Evolutionary conservation across 2,888 invertebrate genomes (phyloP), one percentile per base, ranked within the genome.

Genomic region (Corbicula japonica): DNA sequence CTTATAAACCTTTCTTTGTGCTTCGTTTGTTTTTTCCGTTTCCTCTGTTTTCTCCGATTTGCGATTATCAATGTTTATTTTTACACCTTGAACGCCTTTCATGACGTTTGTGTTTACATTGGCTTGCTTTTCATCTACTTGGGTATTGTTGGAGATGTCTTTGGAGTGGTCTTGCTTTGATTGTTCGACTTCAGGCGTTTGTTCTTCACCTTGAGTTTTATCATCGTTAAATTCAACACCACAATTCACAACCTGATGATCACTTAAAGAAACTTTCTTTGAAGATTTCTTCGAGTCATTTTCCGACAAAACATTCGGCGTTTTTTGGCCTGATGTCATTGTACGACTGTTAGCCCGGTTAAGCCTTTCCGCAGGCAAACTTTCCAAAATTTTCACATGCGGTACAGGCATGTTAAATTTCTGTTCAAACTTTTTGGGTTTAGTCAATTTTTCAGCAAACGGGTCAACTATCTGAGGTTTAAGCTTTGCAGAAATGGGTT

Each of bases 361-460:
- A 15, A 34, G 34, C 32, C 56, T 34, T 34, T 15, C 23, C 60
- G 46, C 44, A 35, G 78, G 68, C 48, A 72, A 32, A 50, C 68
- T 76, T 58, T 80, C 80, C 18, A 76, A 66, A 35, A 81, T 81
- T 28, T 76, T 77, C 18, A 81, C 74, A 30, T 63, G 73, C 12
- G 81, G 81, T 48, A 77, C 34, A 10, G 80, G 72, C 28, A 76
- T 41, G 23, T 72, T 73, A 1, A 80, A 23, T 32, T 76, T 80
- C 34, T 74, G 70, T 5, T 80, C 69, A 46, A 62, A 63, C 34
- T 80, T 75, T 28, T 68, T 69, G 2, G 76, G 69, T 34, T 63
- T 69, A 5, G 23, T 69, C 18, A 74, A 12, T 30, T 60, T 26
- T 10, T 58, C 62, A 4, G 41, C 8, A 48, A 61, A 58, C 30